Percentiles rank a stretch among this genome's conserved stretches.
phyloP scores from a whole-genome alignment of 2,888 invertebrate species.

The Tetheella fluctuosa region DNA sequence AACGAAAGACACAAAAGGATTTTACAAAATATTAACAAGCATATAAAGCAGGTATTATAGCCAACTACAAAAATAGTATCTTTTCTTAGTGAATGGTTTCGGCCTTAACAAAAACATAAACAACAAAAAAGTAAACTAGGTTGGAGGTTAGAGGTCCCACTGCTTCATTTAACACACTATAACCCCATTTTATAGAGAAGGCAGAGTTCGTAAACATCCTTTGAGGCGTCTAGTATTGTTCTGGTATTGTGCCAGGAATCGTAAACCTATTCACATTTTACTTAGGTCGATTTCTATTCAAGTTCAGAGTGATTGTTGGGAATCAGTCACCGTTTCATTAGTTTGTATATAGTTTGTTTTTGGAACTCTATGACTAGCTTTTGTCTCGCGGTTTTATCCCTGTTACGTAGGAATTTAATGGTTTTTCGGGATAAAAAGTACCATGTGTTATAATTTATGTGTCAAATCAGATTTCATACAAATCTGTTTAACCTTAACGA shows the following conservation, averaged over 20 bases:
- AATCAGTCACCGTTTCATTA: background rate
- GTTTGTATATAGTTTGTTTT: constrained; percentile 1
- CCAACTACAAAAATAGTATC: too few species aligned
- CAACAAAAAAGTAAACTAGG: constrained; percentile 2
- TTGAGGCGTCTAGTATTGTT: constrained; percentile 9
- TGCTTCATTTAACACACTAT: constrained; percentile 8
- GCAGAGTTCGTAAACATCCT: constrained; percentile 10
- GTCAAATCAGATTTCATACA: too few species aligned
- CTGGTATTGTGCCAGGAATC: background rate
- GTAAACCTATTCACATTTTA: background rate
- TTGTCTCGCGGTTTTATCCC: too few species aligned
- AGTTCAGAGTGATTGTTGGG: background rate
- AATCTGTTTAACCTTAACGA: too few species aligned
- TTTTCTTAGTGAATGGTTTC: background rate
- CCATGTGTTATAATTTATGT: too few species aligned
- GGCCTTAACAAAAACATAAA: background rate
- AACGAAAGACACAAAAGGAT: too few species aligned
- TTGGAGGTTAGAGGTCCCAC: background rate
- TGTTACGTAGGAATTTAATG: too few species aligned
- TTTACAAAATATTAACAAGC: too few species aligned
- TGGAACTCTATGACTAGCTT: background rate
- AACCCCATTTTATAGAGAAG: background rate
- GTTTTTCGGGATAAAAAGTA: too few species aligned
- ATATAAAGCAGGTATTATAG: too few species aligned
- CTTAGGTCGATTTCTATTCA: constrained; percentile 3